Base-by-base conservation (phyloP, 1,140 invertebrate genomes). In the Drosophila serrata region DNA sequence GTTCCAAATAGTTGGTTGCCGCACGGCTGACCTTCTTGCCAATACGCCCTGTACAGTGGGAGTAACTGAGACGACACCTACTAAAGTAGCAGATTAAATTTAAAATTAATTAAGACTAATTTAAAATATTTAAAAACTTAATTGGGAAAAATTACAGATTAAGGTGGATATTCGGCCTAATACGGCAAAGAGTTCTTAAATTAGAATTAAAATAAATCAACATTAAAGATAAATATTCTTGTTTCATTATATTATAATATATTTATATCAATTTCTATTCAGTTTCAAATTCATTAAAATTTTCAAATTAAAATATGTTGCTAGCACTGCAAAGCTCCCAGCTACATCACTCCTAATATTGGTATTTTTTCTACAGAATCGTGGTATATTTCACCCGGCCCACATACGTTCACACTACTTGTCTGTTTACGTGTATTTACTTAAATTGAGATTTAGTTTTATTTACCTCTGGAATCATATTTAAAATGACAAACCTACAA, bases 401-500 rank as follows among this genome's bases (percentile, higher is more conserved):
- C 0, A 27, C 13, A 11, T 13, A 57, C 29, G 24, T 35, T 51
- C 17, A 46, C 35, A 24, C 43, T 33, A 8, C 9, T 48, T 19
- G 43, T 57, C 37, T 82, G 79, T 82, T 82, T 82, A 82, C 80
- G 80, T 82, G 80, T 82, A 81, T 62, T 59, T 53, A 48, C n/a
- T 51, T 40, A 57, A 29, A 75, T 65, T 61, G 19, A 13, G n/a
- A 51, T 56, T 42, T 51, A 11, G 5, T 27, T 75, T 37, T 49
- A 40, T 55, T 56, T 58, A 48, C 8, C 42, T 17, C 9, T 15
- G 49, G 35, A 61, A 49, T 6, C 4, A n/a, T 15, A 11, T 31
- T 48, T 58, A 82, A 56, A 31, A 92, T 97, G 96, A 97, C 96
- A 5, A 97, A 97, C 93, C 93, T 98, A 82, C 93, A 96, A 80